Conservation (phyloP, 2,113 vertebrate species). For the Barbus barbus region DNA sequence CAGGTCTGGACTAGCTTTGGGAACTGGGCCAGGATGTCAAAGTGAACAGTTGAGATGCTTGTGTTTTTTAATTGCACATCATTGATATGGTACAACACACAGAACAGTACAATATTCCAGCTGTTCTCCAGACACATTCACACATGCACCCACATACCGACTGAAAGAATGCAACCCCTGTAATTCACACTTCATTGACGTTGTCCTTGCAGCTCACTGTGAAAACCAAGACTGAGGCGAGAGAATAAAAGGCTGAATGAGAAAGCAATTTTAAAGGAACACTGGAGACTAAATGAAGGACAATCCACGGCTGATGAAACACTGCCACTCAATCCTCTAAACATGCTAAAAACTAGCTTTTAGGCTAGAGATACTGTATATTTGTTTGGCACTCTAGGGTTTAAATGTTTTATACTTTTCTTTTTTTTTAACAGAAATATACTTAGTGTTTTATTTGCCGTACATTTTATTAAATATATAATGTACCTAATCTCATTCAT, state of each 20-base stretch:
- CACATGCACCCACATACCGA: constrained; percentile 1
- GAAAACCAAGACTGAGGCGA: background rate
- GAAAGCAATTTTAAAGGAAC: constrained; percentile 3
- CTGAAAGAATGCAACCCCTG: constrained; percentile 26
- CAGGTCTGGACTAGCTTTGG: constrained; percentile 3
- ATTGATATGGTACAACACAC: too few relatives aligned
- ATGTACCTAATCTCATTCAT: too few relatives aligned
- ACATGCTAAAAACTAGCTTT: background rate
- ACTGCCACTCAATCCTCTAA: background rate
- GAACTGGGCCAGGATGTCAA: background rate
- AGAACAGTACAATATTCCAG: background rate
- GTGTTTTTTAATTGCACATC: background rate
- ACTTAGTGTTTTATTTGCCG: too few relatives aligned
- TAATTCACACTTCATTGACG: constrained; percentile 23
- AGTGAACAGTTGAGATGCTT: background rate
- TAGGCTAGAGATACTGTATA: background rate
- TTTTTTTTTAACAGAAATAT: too few relatives aligned
- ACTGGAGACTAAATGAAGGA: background rate
- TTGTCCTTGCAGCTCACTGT: constrained; percentile 32
- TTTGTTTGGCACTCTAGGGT: background rate
- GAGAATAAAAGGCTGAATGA: constrained; percentile 18
- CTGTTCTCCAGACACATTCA: constrained; percentile 17
- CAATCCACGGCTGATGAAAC: background rate
- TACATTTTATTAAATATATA: too few relatives aligned
- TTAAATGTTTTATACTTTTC: background rate